These are phyloP conservation scores for Palloptera scutellata DNA, from an alignment of 2,888 invertebrate species.

Conservation along the genomic window DNA sequence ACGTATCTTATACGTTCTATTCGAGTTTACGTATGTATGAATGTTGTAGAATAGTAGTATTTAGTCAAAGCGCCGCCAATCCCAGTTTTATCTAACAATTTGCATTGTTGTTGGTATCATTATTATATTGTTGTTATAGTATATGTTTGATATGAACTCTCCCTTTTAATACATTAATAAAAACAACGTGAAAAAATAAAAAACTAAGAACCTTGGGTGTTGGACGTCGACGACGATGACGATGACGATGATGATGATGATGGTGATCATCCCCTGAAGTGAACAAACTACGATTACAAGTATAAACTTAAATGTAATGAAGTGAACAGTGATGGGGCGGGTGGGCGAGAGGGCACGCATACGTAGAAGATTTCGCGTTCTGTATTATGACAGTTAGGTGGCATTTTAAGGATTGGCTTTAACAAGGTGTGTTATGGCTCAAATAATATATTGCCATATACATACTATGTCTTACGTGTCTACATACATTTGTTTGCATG, in stretches of 20 bases:
- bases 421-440: constrained; percentile 42
- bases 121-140: constrained; percentile 35
- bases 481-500: neutral
- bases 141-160: constrained; percentile 50
- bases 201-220: too few species aligned
- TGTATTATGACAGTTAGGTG: constrained; percentile 19
- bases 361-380: neutral
- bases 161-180: constrained; percentile 50
- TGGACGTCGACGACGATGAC: too few species aligned
- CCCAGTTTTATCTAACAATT: constrained; percentile 41
- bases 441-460: constrained; percentile 12
- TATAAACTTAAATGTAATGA: too few species aligned
- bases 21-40: too few species aligned
- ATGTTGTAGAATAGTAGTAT: too few species aligned
- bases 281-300: neutral
- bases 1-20: too few species aligned
- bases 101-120: constrained; percentile 21
- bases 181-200: too few species aligned
- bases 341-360: neutral
- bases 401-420: constrained; percentile 43
- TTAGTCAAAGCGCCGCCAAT: constrained; percentile 40
- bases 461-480: neutral
- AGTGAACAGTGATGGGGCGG: too few species aligned
- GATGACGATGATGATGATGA: too few species aligned
- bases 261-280: neutral